Conservation (phyloP, 2,797 vertebrate species). For the Sylvilagus floridanus region DNA sequence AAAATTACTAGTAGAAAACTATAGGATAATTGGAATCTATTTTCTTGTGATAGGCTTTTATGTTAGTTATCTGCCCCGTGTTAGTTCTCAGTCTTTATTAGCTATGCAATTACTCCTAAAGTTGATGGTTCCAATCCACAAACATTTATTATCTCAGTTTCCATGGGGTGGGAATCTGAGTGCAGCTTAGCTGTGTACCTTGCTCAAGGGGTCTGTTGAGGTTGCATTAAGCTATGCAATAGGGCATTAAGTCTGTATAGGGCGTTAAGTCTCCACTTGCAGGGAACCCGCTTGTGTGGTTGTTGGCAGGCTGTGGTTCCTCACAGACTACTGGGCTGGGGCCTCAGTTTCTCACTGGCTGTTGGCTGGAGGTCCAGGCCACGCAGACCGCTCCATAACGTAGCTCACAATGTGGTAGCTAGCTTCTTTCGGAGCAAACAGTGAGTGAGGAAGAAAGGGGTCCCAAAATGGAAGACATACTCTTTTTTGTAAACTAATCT, state of each 20-base stretch:
- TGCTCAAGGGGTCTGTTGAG: background rate
- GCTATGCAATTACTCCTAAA: constrained; percentile 31
- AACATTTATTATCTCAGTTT: background rate
- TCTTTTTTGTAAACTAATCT: background rate
- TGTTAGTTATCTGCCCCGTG: background rate
- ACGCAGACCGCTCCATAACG: background rate
- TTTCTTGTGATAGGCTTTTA: constrained; percentile 25
- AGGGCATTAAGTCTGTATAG: background rate
- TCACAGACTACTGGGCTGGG: background rate
- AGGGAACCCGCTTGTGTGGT: too few species aligned
- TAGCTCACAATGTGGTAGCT: background rate
- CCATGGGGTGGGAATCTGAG: background rate
- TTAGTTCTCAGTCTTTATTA: background rate
- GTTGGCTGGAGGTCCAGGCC: background rate
- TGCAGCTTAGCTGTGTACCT: background rate
- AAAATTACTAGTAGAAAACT: constrained; percentile 28
- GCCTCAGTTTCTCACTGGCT: background rate
- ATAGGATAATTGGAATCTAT: constrained; percentile 38
- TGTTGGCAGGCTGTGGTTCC: background rate
- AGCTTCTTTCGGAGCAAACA: background rate
- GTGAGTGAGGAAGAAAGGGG: background rate
- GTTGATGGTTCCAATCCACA: background rate
- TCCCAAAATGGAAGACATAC: background rate
- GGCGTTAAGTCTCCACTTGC: background rate
- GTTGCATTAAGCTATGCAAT: background rate